Base-by-base conservation (phyloP, 1,140 invertebrate species). In the Aradophagus sp. region DNA sequence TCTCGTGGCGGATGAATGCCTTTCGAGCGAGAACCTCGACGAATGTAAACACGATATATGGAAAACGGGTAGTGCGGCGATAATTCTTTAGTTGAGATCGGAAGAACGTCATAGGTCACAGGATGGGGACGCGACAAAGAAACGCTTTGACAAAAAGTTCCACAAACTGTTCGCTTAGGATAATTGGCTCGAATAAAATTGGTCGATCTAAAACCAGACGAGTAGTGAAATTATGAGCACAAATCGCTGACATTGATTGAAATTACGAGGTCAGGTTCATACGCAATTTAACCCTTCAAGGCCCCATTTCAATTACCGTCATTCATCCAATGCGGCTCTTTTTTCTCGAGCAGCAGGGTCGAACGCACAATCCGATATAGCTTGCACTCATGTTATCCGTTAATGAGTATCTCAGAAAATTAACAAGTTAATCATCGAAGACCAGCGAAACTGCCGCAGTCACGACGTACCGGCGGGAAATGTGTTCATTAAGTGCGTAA, bases 341-440 rank as follows among this genome's bases (percentile, higher is more conserved):
- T 45, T 52, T 31, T 20, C 17, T 17, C 15, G n/a, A n/a, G n/a
- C n/a, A n/a, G n/a, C n/a, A n/a, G n/a, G n/a, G n/a, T n/a, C n/a
- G n/a, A n/a, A n/a, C n/a, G n/a, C n/a, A n/a, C n/a, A n/a, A n/a
- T n/a, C n/a, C n/a, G n/a, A n/a, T n/a, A n/a, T n/a, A n/a, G n/a
- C n/a, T n/a, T 1, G 1, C 42, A 29, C 13, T 27, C 17, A 36
- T 17, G 39, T 48, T 38, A 42, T 61, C 11, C 29, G 23, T 61
- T 68, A 61, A 68, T 68, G 65, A 68, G 56, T 55, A 68, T 68
- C 48, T 11, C 41, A 7, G 27, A 13, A 44, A 42, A 59, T 61
- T 61, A 68, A 68, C 65, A 53, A 59, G 48, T 68, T 61, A 68
- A 68, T 68, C 55, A 68, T 55, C 34, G 5, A 19, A 31, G 39